phyloP scores from a whole-genome alignment of 2,113 vertebrate species.

The Tiliqua scincoides region DNA sequence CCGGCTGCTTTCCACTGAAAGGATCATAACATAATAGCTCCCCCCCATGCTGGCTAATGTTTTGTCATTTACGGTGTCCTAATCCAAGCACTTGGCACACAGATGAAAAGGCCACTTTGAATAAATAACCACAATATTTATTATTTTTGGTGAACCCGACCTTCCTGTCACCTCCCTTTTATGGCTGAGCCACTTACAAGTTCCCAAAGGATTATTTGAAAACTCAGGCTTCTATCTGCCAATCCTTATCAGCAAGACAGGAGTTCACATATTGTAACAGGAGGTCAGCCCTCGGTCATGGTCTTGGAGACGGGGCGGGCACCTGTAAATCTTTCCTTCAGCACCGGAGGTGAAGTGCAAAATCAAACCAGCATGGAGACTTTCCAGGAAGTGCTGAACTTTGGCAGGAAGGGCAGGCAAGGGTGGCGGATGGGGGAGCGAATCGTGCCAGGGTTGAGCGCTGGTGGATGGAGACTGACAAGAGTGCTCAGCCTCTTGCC shows the following conservation, averaged over 20 bases:
- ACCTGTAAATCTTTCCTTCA: constrained; percentile 83
- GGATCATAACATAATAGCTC: constrained; percentile 77
- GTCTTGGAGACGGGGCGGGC: constrained; percentile 80
- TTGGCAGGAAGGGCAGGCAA: constrained; percentile 82
- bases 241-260: constrained; percentile 81
- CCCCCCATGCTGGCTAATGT: constrained; percentile 73
- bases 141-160: constrained; percentile 83
- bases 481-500: constrained; percentile 64
- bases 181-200: constrained; percentile 79
- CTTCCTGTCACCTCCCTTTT: constrained; percentile 82
- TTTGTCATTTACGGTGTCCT: constrained; percentile 78
- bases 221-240: constrained; percentile 79
- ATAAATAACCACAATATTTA: constrained; percentile 83
- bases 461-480: constrained; percentile 74
- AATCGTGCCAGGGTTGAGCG: constrained; percentile 75
- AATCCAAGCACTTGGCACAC: constrained; percentile 78
- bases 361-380: constrained; percentile 76
- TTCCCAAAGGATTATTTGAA: constrained; percentile 83
- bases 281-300: constrained; percentile 82
- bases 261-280: constrained; percentile 80
- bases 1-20: constrained; percentile 68
- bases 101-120: constrained; percentile 79
- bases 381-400: constrained; percentile 84
- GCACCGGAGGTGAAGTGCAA: constrained; percentile 75
- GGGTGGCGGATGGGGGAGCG: constrained; percentile 66